Percentiles rank a stretch among this genome's conserved stretches.
Conservation (phyloP, 2,113 vertebrate species). For the Pterocles orientalis region DNA sequence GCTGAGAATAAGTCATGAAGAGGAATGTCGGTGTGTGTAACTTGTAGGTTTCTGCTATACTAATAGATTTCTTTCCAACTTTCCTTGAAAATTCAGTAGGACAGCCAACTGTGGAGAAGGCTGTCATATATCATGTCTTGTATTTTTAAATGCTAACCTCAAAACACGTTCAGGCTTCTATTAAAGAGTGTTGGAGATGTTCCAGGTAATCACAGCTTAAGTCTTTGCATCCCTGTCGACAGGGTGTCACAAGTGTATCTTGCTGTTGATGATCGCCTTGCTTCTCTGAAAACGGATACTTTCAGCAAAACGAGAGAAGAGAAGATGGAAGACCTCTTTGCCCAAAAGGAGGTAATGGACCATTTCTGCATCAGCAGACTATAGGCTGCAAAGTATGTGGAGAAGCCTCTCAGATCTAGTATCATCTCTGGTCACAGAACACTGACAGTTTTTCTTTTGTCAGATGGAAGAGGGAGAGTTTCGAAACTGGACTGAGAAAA, state of each 20-base stretch:
- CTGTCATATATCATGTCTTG: neutral
- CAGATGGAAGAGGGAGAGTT: conserved; percentile 98
- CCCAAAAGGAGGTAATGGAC: conserved; percentile 91
- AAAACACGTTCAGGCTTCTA: neutral
- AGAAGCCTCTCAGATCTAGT: neutral
- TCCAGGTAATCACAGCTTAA: neutral
- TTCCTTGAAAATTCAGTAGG: neutral
- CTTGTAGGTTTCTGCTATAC: neutral
- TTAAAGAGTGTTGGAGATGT: neutral
- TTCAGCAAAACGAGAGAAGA: conserved; percentile 98
- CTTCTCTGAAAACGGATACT: conserved; percentile 95
- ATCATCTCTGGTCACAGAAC: neutral
- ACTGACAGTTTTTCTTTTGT: neutral
- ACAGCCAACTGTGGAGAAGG: neutral
- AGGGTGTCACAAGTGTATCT: conserved; percentile 93
- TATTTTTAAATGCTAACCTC: neutral
- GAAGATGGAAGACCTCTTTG: conserved; percentile 99
- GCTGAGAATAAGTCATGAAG: neutral
- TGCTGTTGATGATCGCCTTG: conserved; percentile 95
- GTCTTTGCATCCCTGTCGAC: neutral
- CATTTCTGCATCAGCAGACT: neutral
- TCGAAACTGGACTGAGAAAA: conserved; percentile 93
- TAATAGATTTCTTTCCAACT: neutral
- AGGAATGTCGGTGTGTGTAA: neutral
- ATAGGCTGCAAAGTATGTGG: neutral